Conservation (phyloP, 1,140 invertebrate genomes). For the Dermatophagoides farinae region DNA sequence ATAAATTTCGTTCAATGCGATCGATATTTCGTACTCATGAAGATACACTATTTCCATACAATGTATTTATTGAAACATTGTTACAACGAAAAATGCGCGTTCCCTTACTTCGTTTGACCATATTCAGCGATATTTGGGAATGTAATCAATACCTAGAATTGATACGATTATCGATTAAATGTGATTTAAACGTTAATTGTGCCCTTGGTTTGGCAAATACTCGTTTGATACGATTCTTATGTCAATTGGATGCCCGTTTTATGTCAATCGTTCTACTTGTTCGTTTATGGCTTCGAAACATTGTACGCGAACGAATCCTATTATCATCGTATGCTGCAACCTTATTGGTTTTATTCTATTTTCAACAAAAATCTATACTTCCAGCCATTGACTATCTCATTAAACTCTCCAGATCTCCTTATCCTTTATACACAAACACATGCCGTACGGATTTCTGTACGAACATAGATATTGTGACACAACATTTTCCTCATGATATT, state of each 20-base stretch:
- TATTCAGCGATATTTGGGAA: background rate
- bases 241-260: background rate
- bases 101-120: background rate
- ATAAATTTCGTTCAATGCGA: background rate
- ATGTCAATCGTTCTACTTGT: background rate
- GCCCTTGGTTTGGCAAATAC: background rate
- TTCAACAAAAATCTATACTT: background rate
- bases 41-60: background rate
- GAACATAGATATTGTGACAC: background rate
- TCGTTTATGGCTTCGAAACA: background rate
- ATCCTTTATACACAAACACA: background rate
- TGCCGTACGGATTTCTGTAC: background rate
- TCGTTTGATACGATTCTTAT: background rate
- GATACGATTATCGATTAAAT: background rate
- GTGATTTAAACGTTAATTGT: background rate
- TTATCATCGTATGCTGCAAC: background rate
- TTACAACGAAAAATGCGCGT: slow-evolving; percentile 3
- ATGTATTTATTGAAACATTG: background rate
- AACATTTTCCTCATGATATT: no score
- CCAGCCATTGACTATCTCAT: background rate
- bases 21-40: background rate
- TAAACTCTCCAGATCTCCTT: background rate
- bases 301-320: background rate
- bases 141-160: background rate
- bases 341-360: background rate